Percentiles rank a stretch among this genome's conserved stretches.
Evolutionary conservation across 2,888 invertebrate species (phyloP).

Genomic region (Microctonus brassicae): DNA sequence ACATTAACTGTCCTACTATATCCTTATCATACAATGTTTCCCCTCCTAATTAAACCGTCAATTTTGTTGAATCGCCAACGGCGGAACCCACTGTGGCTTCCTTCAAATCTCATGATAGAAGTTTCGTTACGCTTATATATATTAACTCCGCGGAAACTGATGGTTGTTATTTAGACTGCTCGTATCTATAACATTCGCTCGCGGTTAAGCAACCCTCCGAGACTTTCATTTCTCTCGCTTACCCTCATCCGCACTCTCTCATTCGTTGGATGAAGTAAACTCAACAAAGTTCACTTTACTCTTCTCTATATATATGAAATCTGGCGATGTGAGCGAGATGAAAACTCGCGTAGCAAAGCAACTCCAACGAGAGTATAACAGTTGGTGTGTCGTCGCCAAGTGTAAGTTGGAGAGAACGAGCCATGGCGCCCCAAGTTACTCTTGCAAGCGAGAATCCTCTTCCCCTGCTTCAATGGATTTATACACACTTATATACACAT

Average conservation of each 20-base stretch:
- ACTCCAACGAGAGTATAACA: constrained; percentile 48
- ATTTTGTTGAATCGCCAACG: constrained; percentile 43
- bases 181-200: constrained; percentile 44
- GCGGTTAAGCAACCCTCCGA: constrained; percentile 16
- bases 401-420: constrained; percentile 57
- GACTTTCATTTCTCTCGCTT: background rate
- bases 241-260: background rate
- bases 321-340: background rate
- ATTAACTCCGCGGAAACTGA: constrained; percentile 56
- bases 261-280: background rate
- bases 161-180: constrained; percentile 62
- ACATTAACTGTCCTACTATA: constrained; percentile 4
- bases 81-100: constrained; percentile 34
- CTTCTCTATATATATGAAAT: background rate
- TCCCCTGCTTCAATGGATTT: constrained; percentile 13
- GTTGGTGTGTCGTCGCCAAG: constrained; percentile 65
- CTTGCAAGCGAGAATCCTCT: constrained; percentile 41
- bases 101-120: constrained; percentile 55
- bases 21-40: constrained; percentile 23
- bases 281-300: background rate
- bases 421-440: constrained; percentile 38
- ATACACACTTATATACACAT: background rate
- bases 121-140: constrained; percentile 53
- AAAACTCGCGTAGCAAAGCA: background rate
- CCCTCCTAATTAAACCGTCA: constrained; percentile 56